phyloP scores from a whole-genome alignment of 2,888 invertebrate genomes.

The Drosophila testacea region DNA sequence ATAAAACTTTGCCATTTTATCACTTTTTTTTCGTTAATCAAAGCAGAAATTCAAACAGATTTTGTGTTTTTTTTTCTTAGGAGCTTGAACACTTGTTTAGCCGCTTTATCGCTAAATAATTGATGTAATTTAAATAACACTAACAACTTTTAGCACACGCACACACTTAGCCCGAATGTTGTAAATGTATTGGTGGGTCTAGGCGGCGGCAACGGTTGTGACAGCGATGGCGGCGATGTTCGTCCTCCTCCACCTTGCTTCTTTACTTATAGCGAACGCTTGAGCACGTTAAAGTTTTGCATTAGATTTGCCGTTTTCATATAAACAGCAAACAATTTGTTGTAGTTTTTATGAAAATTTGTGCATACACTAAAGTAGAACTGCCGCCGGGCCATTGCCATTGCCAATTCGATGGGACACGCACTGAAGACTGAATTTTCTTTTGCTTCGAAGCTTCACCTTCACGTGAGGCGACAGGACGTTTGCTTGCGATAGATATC shows the following conservation, averaged over 20 bases:
- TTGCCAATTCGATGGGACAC: constrained; percentile 81
- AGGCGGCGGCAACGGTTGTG: constrained; percentile 47
- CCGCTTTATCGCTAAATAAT: constrained; percentile 42
- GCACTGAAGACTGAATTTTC: constrained; percentile 62
- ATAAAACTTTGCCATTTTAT: constrained; percentile 22
- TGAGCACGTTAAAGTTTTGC: constrained; percentile 83
- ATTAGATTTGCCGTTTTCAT: constrained; percentile 85
- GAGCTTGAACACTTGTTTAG: constrained; percentile 42
- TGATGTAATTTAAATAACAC: constrained; percentile 50
- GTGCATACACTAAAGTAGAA: constrained; percentile 82
- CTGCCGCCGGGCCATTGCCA: constrained; percentile 83
- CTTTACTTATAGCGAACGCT: constrained; percentile 80
- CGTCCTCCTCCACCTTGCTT: constrained; percentile 24
- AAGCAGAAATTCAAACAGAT: constrained; percentile 2
- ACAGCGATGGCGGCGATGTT: constrained; percentile 24
- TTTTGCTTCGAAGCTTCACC: constrained; percentile 46
- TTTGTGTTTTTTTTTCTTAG: constrained; percentile 10
- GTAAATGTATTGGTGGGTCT: constrained; percentile 42
- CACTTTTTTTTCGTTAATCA: constrained; percentile 14
- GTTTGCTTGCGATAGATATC: constrained; percentile 43
- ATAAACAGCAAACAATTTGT: constrained; percentile 85
- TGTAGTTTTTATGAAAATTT: constrained; percentile 85
- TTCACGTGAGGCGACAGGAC: constrained; percentile 60
- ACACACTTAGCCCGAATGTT: constrained; percentile 42
- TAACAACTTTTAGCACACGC: constrained; percentile 52